phyloP scores from a whole-genome alignment of 2,797 vertebrate genomes.

The Heterohyrax brucei region DNA sequence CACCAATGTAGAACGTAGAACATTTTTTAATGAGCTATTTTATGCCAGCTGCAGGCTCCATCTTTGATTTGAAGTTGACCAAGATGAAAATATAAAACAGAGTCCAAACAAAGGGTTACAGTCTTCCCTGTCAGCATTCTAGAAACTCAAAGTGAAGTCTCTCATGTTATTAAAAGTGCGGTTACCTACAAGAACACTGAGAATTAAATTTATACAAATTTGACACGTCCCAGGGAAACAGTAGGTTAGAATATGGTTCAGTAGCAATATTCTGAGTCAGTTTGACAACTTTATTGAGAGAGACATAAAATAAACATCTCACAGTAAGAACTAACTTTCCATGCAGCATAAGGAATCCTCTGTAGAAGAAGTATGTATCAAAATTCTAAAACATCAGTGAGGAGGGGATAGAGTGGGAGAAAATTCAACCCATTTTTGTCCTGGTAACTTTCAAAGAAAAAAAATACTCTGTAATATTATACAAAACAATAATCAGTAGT shows the following conservation, averaged over 20 bases:
- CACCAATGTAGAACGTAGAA: too few species aligned
- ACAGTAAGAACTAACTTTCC: too few species aligned
- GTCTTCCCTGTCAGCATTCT: slow-evolving; percentile 36
- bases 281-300: slow-evolving; percentile 65
- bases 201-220: slow-evolving; percentile 68
- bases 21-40: too few species aligned
- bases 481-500: too few species aligned
- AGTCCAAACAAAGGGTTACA: slow-evolving; percentile 20
- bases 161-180: slow-evolving; percentile 62
- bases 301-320: slow-evolving; percentile 52
- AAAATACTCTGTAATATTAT: too few species aligned
- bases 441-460: too few species aligned
- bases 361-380: too few species aligned
- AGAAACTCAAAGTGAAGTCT: slow-evolving; percentile 67
- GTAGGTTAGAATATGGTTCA: slow-evolving; percentile 65
- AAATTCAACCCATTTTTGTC: too few species aligned
- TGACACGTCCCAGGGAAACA: slow-evolving; percentile 25
- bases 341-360: too few species aligned
- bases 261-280: slow-evolving; percentile 67
- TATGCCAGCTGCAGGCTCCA: too few species aligned
- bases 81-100: slow-evolving; percentile 64
- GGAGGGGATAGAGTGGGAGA: too few species aligned
- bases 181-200: slow-evolving; percentile 27
- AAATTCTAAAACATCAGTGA: too few species aligned
- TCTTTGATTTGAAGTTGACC: slow-evolving; percentile 23